Conservation (phyloP, 2,888 invertebrate genomes). For the Sinopyrophorus schimmeli region DNA sequence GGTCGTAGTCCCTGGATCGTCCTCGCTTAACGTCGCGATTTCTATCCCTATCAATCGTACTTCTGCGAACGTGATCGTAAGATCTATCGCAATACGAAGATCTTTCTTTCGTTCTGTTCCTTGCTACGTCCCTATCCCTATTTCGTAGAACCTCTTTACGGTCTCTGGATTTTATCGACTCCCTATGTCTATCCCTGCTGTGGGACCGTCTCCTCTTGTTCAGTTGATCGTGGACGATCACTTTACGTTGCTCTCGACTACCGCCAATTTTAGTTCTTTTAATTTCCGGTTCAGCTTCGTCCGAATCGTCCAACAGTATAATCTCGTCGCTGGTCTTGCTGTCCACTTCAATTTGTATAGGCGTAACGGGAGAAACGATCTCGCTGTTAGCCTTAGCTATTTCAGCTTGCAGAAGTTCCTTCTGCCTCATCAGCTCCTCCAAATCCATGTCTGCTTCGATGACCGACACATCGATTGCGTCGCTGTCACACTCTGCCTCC, state of each 20-base stretch:
- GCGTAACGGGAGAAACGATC: conserved; percentile 41
- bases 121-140: conserved; percentile 23
- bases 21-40: conserved; percentile 28
- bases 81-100: conserved; percentile 46
- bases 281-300: conserved; percentile 48
- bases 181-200: conserved; percentile 40
- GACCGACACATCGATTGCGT: conserved; percentile 69
- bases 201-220: conserved; percentile 26
- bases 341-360: conserved; percentile 53
- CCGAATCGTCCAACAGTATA: conserved; percentile 68
- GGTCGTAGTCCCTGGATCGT: conserved; percentile 45
- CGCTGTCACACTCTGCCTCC: conserved; percentile 67
- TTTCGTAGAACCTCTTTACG: conserved; percentile 11
- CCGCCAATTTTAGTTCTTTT: conserved; percentile 49
- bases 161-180: conserved; percentile 23
- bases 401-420: conserved; percentile 81
- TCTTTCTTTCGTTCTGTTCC: conserved; percentile 19
- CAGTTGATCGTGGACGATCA: conserved; percentile 39
- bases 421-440: conserved; percentile 88
- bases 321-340: conserved; percentile 58
- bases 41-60: conserved; percentile 19
- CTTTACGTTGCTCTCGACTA: conserved; percentile 54
- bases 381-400: conserved; percentile 64
- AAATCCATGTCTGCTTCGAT: conserved; percentile 86
- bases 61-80: conserved; percentile 43